phyloP scores from a whole-genome alignment of 1,140 invertebrate genomes.

The Diorhabda elongata region DNA sequence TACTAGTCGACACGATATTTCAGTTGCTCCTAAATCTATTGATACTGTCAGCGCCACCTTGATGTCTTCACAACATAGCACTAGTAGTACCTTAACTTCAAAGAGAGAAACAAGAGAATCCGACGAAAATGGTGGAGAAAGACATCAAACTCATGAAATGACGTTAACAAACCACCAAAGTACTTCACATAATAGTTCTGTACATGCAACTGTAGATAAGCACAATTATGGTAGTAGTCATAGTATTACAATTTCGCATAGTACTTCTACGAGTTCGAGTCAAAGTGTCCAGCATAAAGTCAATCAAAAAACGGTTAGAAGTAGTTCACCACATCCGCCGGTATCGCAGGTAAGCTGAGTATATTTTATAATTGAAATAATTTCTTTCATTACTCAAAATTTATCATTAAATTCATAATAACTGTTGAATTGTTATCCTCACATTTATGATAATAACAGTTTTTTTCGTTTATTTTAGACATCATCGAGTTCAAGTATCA shows the following conservation, averaged over 20 bases:
- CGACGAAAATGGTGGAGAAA: slow-evolving; percentile 47
- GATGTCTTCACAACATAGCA: slow-evolving; percentile 65
- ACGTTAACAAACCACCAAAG: slow-evolving; percentile 61
- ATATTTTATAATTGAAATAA: background rate
- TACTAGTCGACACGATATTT: slow-evolving; percentile 47
- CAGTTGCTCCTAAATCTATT: slow-evolving; percentile 45
- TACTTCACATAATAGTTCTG: slow-evolving; percentile 56
- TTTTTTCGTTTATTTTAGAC: background rate
- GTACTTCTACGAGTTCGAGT: slow-evolving; percentile 58
- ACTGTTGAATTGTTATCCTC: too few species aligned
- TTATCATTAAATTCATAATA: too few species aligned
- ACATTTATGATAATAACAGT: too few species aligned
- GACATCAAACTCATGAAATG: slow-evolving; percentile 57
- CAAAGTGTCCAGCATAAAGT: slow-evolving; percentile 51
- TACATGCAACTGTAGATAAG: slow-evolving; percentile 58
- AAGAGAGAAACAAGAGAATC: slow-evolving; percentile 55
- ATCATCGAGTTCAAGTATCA: slow-evolving; percentile 47
- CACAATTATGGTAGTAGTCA: slow-evolving; percentile 54
- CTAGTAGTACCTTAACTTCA: slow-evolving; percentile 53
- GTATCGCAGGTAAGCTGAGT: slow-evolving; percentile 41
- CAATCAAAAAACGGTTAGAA: slow-evolving; percentile 47
- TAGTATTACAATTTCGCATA: slow-evolving; percentile 61
- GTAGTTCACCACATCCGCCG: slow-evolving; percentile 52
- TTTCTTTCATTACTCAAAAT: background rate
- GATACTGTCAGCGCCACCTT: slow-evolving; percentile 63